Base-by-base conservation (phyloP, 2,113 vertebrate species). In the Clupea harengus region DNA sequence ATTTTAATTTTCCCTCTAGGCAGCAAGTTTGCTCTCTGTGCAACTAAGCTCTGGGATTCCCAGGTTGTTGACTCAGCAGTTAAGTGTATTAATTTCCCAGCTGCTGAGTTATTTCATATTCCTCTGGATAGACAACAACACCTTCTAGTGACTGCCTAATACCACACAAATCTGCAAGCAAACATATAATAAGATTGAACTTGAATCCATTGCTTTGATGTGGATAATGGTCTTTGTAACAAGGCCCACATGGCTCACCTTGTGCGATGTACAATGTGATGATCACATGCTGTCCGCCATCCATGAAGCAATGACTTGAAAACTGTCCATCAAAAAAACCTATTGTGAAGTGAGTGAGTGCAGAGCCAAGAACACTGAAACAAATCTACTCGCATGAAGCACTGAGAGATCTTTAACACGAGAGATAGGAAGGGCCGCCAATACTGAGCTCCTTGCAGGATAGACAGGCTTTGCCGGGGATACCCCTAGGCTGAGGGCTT, bases 41-140 rank as follows among this genome's bases (percentile, higher is more conserved):
- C 60, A 50, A 85, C 87, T 91, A 91, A 93, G 91, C 90, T 88
- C 64, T 84, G 57, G 50, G 85, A 89, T 89, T 91, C 88, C 89
- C 83, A 80, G 85, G 82, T 82, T 92, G 92, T 94, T 92, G 92
- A 95, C 90, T 93, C 93, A 93, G 94, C 93, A 92, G 90, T 91
- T 91, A 89, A 91, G 90, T 89, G 88, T 89, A 92, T 91, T 92
- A 85, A 89, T 92, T 93, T 88, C 85, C 82, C 54, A 89, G 89
- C 88, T 88, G 85, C 87, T 86, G 67, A 84, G 81, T 91, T 87
- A 88, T 89, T 93, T 89, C 83, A 60, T 88, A 83, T 92, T 92
- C 87, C 54, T 84, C 80, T 11, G 25, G 86, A 88, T 86, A 84
- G 85, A 90, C 89, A 92, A 89, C 64, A 91, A 89, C 86, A 52